These are phyloP conservation scores for Chrysolina haemoptera DNA, from an alignment of 2,888 invertebrate genomes.

Conservation along the genomic window DNA sequence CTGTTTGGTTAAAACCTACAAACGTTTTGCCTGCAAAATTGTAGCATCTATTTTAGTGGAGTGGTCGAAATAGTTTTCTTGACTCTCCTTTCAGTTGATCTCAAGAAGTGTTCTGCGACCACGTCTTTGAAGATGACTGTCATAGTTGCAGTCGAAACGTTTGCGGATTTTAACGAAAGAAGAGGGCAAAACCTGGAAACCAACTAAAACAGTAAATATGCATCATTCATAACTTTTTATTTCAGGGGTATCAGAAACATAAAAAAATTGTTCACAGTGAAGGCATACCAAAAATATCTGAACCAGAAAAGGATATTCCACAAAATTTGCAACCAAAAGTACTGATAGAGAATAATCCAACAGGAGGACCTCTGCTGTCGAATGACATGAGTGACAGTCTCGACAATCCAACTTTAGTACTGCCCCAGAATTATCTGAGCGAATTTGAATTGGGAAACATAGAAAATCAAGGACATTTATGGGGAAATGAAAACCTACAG, in stretches of 20 bases:
- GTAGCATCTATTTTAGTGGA: too few relatives aligned
- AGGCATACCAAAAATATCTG: neutral
- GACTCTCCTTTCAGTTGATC: too few relatives aligned
- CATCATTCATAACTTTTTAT: neutral
- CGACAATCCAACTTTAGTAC: conserved; percentile 60
- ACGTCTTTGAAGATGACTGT: too few relatives aligned
- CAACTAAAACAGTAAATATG: too few relatives aligned
- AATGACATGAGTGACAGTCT: conserved; percentile 62
- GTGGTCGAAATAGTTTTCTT: too few relatives aligned
- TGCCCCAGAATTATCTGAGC: conserved; percentile 57
- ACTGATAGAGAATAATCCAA: conserved; percentile 51
- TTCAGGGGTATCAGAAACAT: conserved; percentile 51
- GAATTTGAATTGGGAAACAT: conserved; percentile 55
- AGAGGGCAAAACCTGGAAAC: too few relatives aligned
- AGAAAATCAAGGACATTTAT: conserved; percentile 50
- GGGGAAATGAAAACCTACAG: conserved; percentile 59
- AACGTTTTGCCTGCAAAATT: too few relatives aligned
- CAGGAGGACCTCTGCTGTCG: conserved; percentile 63
- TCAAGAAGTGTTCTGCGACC: too few relatives aligned
- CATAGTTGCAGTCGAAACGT: too few relatives aligned
- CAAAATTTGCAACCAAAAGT: conserved; percentile 12
- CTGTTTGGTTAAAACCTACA: too few relatives aligned
- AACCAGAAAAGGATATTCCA: conserved; percentile 3
- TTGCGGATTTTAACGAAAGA: too few relatives aligned
- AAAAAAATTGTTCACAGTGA: conserved; percentile 53